These are phyloP conservation scores for Okamejei kenojei DNA, from an alignment of 2,797 vertebrate species.

Conservation along the genomic window DNA sequence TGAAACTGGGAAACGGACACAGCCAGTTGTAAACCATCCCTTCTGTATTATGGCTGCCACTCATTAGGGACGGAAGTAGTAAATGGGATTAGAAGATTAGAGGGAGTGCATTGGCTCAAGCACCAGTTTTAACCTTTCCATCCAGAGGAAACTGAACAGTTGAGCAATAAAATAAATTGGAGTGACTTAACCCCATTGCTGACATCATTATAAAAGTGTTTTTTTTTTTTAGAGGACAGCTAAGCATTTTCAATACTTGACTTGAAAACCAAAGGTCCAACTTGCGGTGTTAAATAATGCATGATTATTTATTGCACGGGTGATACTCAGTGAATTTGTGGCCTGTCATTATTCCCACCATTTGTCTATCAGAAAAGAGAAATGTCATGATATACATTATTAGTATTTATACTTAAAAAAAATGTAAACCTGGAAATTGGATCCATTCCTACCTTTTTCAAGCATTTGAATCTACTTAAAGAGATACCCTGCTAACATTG, in stretches of 20 bases:
- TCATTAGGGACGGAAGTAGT: background rate
- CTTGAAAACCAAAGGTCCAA: background rate
- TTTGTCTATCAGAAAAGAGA: background rate
- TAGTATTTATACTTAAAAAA: no score
- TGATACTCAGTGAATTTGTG: background rate
- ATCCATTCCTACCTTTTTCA: no score
- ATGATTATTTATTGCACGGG: background rate
- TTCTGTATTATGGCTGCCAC: background rate
- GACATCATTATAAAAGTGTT: no score
- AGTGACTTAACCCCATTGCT: background rate
- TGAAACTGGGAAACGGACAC: background rate
- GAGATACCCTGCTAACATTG: no score
- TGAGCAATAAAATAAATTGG: background rate
- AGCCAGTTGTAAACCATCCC: background rate
- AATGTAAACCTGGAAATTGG: no score
- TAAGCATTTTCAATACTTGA: background rate
- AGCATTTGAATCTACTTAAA: no score
- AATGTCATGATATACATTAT: background rate
- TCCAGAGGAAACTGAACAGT: background rate
- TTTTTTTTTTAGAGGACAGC: background rate
- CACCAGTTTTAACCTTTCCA: background rate
- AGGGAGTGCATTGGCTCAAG: background rate
- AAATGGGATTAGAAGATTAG: background rate
- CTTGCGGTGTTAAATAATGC: background rate
- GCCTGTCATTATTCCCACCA: background rate